These are phyloP conservation scores for Drosophila neonasuta DNA, from an alignment of 2,888 invertebrate species.

Conservation along the genomic window DNA sequence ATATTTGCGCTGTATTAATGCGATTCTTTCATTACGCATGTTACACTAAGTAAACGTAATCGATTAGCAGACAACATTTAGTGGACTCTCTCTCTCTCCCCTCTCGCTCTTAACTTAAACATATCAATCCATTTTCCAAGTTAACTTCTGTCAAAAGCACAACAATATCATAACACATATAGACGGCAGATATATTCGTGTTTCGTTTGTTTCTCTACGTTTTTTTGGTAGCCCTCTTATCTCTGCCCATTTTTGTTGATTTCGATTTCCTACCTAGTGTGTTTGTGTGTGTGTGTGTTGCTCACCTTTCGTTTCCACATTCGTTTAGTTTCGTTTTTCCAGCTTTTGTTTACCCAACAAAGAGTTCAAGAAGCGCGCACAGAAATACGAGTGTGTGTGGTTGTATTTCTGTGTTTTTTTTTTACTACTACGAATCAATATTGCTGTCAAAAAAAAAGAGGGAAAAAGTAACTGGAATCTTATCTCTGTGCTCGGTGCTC, in stretches of 20 bases:
- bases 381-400: slow-evolving; percentile 12
- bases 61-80: neutral
- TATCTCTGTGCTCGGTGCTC: slow-evolving; percentile 50
- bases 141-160: slow-evolving; percentile 30
- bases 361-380: slow-evolving; percentile 39
- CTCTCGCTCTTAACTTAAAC: neutral
- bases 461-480: slow-evolving; percentile 59
- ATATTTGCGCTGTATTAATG: neutral
- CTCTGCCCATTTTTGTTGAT: slow-evolving; percentile 44
- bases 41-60: neutral
- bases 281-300: slow-evolving; percentile 26
- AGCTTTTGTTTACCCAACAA: slow-evolving; percentile 73
- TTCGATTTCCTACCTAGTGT: slow-evolving; percentile 56
- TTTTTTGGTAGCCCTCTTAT: slow-evolving; percentile 55
- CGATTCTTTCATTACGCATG: neutral
- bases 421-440: slow-evolving; percentile 59
- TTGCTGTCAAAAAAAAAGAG: slow-evolving; percentile 67
- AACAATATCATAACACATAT: slow-evolving; percentile 18
- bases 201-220: neutral
- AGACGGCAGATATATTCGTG: slow-evolving; percentile 16
- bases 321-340: slow-evolving; percentile 51
- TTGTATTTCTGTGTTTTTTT: slow-evolving; percentile 31
- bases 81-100: neutral
- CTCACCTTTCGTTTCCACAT: slow-evolving; percentile 58
- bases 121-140: slow-evolving; percentile 22